phyloP scores from a whole-genome alignment of 2,888 invertebrate genomes.

The Coenonympha arcania region DNA sequence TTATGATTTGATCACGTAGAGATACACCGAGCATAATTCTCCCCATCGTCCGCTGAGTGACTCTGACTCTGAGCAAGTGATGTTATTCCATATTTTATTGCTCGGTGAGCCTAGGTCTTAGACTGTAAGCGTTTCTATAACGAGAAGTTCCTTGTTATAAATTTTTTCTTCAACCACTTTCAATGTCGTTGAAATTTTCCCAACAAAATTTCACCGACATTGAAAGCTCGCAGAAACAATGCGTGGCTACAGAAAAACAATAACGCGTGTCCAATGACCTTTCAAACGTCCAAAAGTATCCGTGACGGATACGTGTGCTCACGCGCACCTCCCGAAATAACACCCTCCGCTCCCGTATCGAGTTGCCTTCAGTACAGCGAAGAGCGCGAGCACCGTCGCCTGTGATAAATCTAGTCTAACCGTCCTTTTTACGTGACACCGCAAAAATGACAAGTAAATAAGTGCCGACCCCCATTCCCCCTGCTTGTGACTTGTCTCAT shows the following conservation, averaged over 20 bases:
- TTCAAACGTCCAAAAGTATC: slow-evolving; percentile 63
- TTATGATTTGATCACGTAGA: no score
- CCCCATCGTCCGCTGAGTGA: no score
- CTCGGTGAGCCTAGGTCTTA: no score
- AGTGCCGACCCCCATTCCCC: slow-evolving; percentile 26
- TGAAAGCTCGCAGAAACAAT: slow-evolving; percentile 24
- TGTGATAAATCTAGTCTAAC: slow-evolving; percentile 65
- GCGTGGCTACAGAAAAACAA: slow-evolving; percentile 37
- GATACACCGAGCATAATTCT: no score
- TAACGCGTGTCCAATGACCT: slow-evolving; percentile 67
- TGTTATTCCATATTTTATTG: no score
- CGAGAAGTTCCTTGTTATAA: no score
- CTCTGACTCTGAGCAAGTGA: no score
- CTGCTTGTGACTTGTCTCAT: slow-evolving; percentile 55
- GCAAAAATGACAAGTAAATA: slow-evolving; percentile 62
- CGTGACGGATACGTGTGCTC: slow-evolving; percentile 54
- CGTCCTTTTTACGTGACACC: slow-evolving; percentile 27
- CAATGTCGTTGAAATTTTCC: no score
- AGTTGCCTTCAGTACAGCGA: slow-evolving; percentile 59
- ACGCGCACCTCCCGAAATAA: slow-evolving; percentile 58
- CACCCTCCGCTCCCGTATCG: slow-evolving; percentile 56
- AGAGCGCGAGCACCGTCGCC: slow-evolving; percentile 47
- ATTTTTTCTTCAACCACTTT: no score
- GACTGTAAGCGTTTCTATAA: no score
- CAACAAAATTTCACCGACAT: slow-evolving; percentile 19